A percentile compares a stretch with the other conserved stretches of the same genome.
Evolutionary conservation across 1,140 invertebrate genomes (phyloP).

Genomic region (Bacillus rossius): DNA sequence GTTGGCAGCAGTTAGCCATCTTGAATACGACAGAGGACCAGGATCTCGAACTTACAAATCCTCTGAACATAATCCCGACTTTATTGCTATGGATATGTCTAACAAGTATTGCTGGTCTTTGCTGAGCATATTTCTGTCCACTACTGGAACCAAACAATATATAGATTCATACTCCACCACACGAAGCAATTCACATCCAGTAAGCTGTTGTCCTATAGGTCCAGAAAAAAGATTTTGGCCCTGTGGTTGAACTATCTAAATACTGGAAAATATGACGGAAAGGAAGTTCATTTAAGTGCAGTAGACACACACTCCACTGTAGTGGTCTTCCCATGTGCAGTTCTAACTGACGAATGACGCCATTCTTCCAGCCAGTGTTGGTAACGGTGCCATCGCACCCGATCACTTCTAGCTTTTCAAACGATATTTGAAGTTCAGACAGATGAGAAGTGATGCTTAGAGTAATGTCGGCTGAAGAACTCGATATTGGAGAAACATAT

Average conservation of each 20-base stretch:
- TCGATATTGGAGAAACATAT: conserved; percentile 22
- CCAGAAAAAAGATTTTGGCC: conserved; percentile 27
- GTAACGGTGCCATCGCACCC: conserved; percentile 32
- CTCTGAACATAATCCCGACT: conserved; percentile 22
- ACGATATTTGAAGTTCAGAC: conserved; percentile 5
- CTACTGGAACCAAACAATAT: conserved; percentile 16
- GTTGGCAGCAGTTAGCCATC: no score
- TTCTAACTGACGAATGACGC: conserved; percentile 26
- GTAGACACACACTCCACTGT: conserved; percentile 29
- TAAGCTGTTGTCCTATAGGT: conserved; percentile 24
- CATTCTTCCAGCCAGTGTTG: conserved; percentile 30
- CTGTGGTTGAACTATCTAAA: conserved; percentile 29
- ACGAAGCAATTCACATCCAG: conserved; percentile 23
- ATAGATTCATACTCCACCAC: conserved; percentile 24
- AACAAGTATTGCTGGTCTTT: conserved; percentile 32
- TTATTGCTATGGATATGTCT: conserved; percentile 24
- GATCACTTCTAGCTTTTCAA: conserved; percentile 15
- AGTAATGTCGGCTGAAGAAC: conserved; percentile 20
- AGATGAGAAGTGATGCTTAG: not conserved
- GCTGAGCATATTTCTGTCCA: conserved; percentile 22
- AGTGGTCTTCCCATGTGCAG: conserved; percentile 19
- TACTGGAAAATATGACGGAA: conserved; percentile 30
- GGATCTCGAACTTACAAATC: conserved; percentile 28
- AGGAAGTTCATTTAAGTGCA: conserved; percentile 30
- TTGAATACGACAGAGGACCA: no score